Evolutionary conservation across 1,140 invertebrate species (phyloP), one percentile per base, ranked within the genome.

Genomic region (Caerostris darwini): DNA sequence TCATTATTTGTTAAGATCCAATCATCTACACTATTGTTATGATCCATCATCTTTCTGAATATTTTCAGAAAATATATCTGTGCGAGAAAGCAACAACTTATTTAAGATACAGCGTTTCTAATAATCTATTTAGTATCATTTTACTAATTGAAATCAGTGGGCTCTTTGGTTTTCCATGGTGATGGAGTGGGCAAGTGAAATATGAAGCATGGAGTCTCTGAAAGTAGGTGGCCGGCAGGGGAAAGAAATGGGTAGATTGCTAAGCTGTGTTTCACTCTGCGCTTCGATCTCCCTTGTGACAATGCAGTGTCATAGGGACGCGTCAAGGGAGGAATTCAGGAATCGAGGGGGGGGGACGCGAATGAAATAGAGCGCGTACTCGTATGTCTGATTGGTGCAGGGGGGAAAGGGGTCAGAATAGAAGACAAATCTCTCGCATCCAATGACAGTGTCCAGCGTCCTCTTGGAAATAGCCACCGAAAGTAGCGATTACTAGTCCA

Each of bases 371-470:
- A 92, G 61, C 59, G 64, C 50, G 64, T 71, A 90, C 88, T 92
- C 77, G 67, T 94, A 89, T 89, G 57, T 94, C 67, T 88, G 92
- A 94, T 94, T 94, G 92, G 92, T 81, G 92, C 59, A 54, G 87
- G 90, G 89, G 89, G 92, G 82, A 61, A 91, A 91, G 81, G 90
- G 90, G 90, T 92, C 90, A 92, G 90, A 50, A 92, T 57, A 64
- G 82, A 94, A 94, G 92, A 94, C 85, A 94, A 94, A 94, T 94
- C 92, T 88, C 69, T 89, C 85, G 92, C 85, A 77, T 94, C 92
- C 92, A 94, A 94, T 89, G 92, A 94, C 92, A 94, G 92, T 94
- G 92, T 94, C 92, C 92, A 94, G 92, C 86, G 92, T 94, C 86
- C 92, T 94, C 86, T 81, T 87, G 67, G 92, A 94, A 94, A 88